Base-by-base conservation (phyloP, 2,888 invertebrate genomes). In the Dermolepida albohirtum region DNA sequence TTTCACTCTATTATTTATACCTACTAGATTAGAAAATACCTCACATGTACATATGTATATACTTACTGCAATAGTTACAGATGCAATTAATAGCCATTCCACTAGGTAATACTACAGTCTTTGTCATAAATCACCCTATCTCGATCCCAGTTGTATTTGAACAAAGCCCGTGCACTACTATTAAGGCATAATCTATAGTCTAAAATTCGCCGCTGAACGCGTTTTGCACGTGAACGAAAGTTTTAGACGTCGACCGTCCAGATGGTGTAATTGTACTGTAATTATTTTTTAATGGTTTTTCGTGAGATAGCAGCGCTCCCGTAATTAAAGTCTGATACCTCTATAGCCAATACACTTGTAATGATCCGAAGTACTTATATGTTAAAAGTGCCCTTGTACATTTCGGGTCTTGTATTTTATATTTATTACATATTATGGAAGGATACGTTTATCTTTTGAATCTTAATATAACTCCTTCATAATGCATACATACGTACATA, bases 281-380 rank as follows among this genome's bases (percentile, higher is more conserved):
- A 54, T 54, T 54, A 54, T 40, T 54, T 54, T 54, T 40, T 54
- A 54, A 54, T 54, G 40, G 16, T 39, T 54, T 54, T 39, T 39
- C 16, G 11, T 54, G 16, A 54, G 40, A 40, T 17, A 40, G 11
- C 29, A 16, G 16, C 1, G 17, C 29, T 54, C 39, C 40, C 17
- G 54, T 54, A 17, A 54, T 14, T 16, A 40, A 17, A n/a, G 40
- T 16, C 17, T 40, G 14, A 40, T 54, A 39, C 27, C 27, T 17
- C 22, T 47, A 29, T 47, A 47, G 16, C 11, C 34, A 47, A 47
- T 62, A 47, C 34, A 34, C 34, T 34, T 34, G 6, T 7, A 6
- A 34, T 34, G 6, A 1, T 34, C 34, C 6, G 10, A 34, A 34
- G 34, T 34, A 34, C 34, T 34, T 34, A 10, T 1, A 34, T 10